phyloP scores from a whole-genome alignment of 2,888 invertebrate species.

The Polyommatus icarus region DNA sequence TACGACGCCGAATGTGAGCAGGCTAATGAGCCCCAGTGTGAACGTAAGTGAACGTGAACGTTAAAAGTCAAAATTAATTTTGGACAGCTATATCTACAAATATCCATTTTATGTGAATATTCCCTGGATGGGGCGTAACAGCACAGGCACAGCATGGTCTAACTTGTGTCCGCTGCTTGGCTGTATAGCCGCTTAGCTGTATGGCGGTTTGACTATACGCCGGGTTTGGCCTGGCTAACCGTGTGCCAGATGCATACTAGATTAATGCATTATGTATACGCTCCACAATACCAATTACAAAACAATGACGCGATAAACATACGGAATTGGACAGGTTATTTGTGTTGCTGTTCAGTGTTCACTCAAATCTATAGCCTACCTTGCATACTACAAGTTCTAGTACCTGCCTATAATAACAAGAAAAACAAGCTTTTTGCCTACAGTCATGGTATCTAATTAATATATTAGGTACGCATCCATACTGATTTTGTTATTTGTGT shows the following conservation, averaged over 20 bases:
- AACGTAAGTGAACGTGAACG: no score
- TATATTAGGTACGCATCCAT: no score
- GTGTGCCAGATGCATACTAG: slow-evolving; percentile 62
- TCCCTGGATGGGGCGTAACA: slow-evolving; percentile 37
- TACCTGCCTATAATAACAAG: no score
- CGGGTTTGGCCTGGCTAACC: slow-evolving; percentile 47
- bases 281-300: slow-evolving; percentile 23
- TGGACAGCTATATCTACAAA: no score
- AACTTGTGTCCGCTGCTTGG: slow-evolving; percentile 20
- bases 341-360: background rate
- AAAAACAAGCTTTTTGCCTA: no score
- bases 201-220: slow-evolving; percentile 34
- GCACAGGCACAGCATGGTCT: slow-evolving; percentile 39
- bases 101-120: slow-evolving; percentile 28
- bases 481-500: no score
- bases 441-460: no score
- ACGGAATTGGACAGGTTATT: slow-evolving; percentile 9
- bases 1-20: no score
- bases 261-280: slow-evolving; percentile 40
- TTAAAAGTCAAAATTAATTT: no score
- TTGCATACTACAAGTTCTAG: background rate
- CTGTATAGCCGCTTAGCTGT: background rate
- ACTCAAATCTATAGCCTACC: background rate
- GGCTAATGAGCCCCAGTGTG: no score
- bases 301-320: slow-evolving; percentile 24